Evolutionary conservation across 2,797 vertebrate genomes (phyloP).

Genomic region (Lithobates sylvaticus): DNA sequence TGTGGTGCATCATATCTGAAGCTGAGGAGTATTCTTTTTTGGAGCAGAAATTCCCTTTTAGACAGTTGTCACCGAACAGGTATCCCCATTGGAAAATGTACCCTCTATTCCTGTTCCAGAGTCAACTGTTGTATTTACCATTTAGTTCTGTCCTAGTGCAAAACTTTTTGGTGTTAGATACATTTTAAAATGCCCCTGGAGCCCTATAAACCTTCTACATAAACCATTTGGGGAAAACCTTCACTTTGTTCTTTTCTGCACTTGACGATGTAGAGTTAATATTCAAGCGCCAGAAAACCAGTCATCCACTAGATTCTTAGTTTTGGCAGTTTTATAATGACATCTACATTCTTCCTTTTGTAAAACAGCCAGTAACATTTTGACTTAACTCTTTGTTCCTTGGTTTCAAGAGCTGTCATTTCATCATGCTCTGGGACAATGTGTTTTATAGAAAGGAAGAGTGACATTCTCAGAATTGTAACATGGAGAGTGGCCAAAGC

Average conservation of each 20-base stretch:
- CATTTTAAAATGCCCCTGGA: too few relatives aligned
- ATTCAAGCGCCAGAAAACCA: background rate
- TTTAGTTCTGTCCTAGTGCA: too few relatives aligned
- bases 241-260: background rate
- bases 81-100: too few relatives aligned
- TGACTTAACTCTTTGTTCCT: slow-evolving; percentile 54
- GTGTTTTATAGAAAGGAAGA: slow-evolving; percentile 1
- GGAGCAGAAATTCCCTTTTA: too few relatives aligned
- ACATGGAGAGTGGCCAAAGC: background rate
- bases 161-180: too few relatives aligned
- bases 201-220: too few relatives aligned
- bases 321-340: slow-evolving; percentile 27
- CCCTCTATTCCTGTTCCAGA: too few relatives aligned
- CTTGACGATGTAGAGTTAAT: background rate
- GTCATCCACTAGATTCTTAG: background rate
- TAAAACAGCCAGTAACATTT: slow-evolving; percentile 12
- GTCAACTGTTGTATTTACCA: too few relatives aligned
- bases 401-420: slow-evolving; percentile 10
- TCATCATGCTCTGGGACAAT: slow-evolving; percentile 42
- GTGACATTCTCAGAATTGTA: background rate
- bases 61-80: too few relatives aligned
- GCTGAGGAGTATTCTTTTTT: too few relatives aligned
- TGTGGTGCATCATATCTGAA: too few relatives aligned
- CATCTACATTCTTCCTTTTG: slow-evolving; percentile 40
- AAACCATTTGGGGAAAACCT: too few relatives aligned